Conservation (phyloP, 64 coral and sea anemone species). For the Stylophora pistillata region DNA sequence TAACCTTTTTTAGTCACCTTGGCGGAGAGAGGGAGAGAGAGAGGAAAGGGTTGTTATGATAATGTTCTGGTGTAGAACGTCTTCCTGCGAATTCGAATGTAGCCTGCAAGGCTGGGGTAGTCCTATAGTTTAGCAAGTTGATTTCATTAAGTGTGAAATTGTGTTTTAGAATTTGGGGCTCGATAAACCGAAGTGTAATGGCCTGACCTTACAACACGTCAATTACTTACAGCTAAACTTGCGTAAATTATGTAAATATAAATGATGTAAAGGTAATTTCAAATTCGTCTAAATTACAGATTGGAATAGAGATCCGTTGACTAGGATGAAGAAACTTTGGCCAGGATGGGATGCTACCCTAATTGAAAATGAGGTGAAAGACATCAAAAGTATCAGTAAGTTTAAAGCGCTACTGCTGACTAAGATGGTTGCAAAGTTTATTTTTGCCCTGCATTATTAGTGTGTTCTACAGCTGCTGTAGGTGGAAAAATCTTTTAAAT, state of each 20-base stretch:
- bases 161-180: no score
- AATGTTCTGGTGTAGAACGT: no score
- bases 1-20: no score
- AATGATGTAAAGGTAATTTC: conserved; percentile 32
- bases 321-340: conserved; percentile 32
- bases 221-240: conserved; percentile 25
- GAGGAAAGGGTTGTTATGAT: conserved; percentile 20
- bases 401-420: conserved; percentile 6
- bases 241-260: conserved; percentile 23
- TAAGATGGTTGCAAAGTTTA: conserved; percentile 28
- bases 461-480: conserved; percentile 13
- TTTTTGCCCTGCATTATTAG: no score
- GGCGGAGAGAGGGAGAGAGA: no score
- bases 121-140: no score
- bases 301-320: conserved; percentile 14
- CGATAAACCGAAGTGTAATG: no score
- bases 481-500: conserved; percentile 17
- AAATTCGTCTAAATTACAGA: conserved; percentile 9
- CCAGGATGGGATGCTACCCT: conserved; percentile 27
- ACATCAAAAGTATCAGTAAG: conserved; percentile 30
- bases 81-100: no score
- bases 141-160: no score
- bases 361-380: neutral
- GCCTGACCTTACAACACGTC: neutral
- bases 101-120: no score